Base-by-base conservation (phyloP, 2,888 invertebrate genomes). In the Athripsodes cinereus region DNA sequence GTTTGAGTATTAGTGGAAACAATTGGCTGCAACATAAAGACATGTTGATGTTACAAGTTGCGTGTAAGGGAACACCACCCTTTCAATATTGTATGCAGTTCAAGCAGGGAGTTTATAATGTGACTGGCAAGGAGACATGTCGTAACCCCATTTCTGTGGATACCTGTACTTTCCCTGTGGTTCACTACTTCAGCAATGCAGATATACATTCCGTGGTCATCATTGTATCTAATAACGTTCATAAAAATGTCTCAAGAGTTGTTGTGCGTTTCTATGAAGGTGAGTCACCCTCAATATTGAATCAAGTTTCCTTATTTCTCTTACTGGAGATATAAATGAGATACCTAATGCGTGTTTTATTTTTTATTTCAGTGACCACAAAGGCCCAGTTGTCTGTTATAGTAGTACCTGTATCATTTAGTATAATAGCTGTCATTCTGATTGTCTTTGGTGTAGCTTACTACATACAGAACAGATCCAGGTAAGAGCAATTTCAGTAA, bases 361-460 rank as follows among this genome's bases (percentile, higher is more conserved):
- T 35, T 52, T 50, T n/a, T 50, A 21, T 80, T 81, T 47, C 74
- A 91, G 92, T 84, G 22, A 83, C 84, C 35, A 84, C 84, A 60
- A 87, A 90, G 69, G 85, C 91, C 1, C 93, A 92, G 70, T 74
- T 94, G 53, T 93, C 93, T 0, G 91, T 93, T 2, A 91, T 95
- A 34, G 87, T 93, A 55, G 90, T 94, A 40, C 94, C 94, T 2
- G 88, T 94, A 19, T 81, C 85, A 26, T 93, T 90, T 71, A 87
- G 88, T 61, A 76, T 92, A 54, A 80, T 88, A 16, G 93, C 93
- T 2, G 86, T 92, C 13, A 89, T 91, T 40, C 72, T 92, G 53
- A 86, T 94, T 46, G 85, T 94, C 40, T 92, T 93, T 70, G 94
- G 93, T 11, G 85, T 93, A 11, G 90, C 93, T 0, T 93, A 91